phyloP scores from a whole-genome alignment of 2,888 invertebrate species.

The Eupithecia inturbata region DNA sequence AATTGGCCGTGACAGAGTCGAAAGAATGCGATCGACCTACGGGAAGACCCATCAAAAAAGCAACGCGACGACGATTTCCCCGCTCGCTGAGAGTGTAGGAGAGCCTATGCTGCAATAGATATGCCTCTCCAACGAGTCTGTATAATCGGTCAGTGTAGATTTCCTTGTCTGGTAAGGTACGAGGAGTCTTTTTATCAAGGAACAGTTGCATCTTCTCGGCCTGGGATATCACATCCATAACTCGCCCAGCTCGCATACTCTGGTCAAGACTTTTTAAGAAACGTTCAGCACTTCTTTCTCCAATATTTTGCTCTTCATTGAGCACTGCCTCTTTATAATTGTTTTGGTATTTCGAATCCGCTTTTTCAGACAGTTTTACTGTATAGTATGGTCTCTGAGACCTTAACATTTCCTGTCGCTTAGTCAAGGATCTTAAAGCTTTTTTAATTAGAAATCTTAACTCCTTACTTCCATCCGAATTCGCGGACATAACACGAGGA shows the following conservation, averaged over 20 bases:
- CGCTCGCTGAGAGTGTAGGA: slow-evolving; percentile 77
- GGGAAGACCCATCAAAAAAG: slow-evolving; percentile 76
- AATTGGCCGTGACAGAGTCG: slow-evolving; percentile 79
- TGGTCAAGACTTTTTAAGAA: slow-evolving; percentile 68
- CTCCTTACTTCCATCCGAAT: slow-evolving; percentile 64
- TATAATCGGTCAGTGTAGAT: slow-evolving; percentile 73
- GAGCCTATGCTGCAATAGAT: slow-evolving; percentile 70
- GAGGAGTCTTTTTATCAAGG: slow-evolving; percentile 71
- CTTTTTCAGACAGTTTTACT: slow-evolving; percentile 72
- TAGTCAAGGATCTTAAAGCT: slow-evolving; percentile 67
- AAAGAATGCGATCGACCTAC: slow-evolving; percentile 73
- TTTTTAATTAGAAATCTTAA: slow-evolving; percentile 62
- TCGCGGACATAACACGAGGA: slow-evolving; percentile 70
- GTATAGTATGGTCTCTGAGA: slow-evolving; percentile 77
- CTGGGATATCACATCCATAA: slow-evolving; percentile 73
- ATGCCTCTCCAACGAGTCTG: slow-evolving; percentile 74
- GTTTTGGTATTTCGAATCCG: slow-evolving; percentile 72
- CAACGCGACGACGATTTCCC: slow-evolving; percentile 75
- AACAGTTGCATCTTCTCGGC: slow-evolving; percentile 79
- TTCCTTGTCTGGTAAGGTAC: slow-evolving; percentile 75
- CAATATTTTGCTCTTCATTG: slow-evolving; percentile 68
- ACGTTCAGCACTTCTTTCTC: slow-evolving; percentile 70
- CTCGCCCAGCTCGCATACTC: slow-evolving; percentile 63
- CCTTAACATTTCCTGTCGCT: slow-evolving; percentile 76
- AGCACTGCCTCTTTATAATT: slow-evolving; percentile 69